Evolutionary conservation across 2,888 invertebrate species (phyloP), one percentile per base, ranked within the genome.

Genomic region (Melinaea marsaeus): DNA sequence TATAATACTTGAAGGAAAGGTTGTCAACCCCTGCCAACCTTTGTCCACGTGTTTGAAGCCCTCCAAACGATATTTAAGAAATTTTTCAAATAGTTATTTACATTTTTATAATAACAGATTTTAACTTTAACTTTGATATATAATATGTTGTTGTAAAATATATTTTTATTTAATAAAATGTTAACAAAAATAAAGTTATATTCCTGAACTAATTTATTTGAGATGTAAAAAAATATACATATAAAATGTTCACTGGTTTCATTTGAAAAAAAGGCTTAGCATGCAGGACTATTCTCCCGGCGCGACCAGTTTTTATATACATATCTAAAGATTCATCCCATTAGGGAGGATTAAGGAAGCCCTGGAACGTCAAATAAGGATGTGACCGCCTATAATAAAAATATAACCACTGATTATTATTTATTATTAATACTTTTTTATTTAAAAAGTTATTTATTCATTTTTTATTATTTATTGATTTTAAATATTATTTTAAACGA

Each of bases 291-390:
- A 48, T 55, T 63, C 56, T 62, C 57, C 58, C 55, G 57, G 56
- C 54, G 58, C 71, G 74, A 79, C 80, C 80, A 80, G 85, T 87
- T 85, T 86, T 84, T 79, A 78, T 81, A 81, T 80, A 81, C 79
- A 73, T 77, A 83, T 84, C 80, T 87, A 84, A 85, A 83, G 82
- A 77, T 77, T 73, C 69, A 74, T 75, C 76, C 83, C 84, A 88
- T 89, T 88, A 88, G 82, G 72, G 71, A 73, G 84, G 87, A 83
- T 88, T 86, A 87, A 73, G 82, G 83, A 82, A 82, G 81, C 74
- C 79, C 72, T 72, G 84, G 84, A 84, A 85, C 84, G 77, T 79
- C 77, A 80, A 81, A 79, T 81, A 78, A 75, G 77, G 74, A 73
- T 82, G 84, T 82, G 48, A 48, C 48, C 22, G 22, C 1, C 0